These are phyloP conservation scores for Parazoanthus darwini DNA, from an alignment of 92 coral and sea anemone genomes.

Conservation along the genomic window DNA sequence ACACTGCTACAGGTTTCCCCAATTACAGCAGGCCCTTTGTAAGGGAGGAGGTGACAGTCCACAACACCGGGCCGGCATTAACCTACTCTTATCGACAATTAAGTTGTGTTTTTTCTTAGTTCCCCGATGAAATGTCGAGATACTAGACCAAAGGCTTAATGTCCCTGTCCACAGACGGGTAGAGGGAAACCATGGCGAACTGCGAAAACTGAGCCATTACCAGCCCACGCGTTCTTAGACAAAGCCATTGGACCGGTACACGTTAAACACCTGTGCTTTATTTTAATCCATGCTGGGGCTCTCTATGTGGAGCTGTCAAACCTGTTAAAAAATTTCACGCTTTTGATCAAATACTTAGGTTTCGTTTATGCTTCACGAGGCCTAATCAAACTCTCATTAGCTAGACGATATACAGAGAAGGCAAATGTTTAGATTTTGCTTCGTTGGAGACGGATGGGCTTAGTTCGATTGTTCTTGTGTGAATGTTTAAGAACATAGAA, in stretches of 20 bases:
- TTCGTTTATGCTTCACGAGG: slow-evolving; percentile 5
- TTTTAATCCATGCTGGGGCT: slow-evolving; percentile 11
- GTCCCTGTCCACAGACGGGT: too few species aligned
- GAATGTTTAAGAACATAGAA: not conserved
- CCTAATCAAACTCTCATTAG: slow-evolving; percentile 39
- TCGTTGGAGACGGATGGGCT: not conserved
- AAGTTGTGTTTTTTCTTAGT: too few species aligned
- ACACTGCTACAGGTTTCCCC: too few species aligned
- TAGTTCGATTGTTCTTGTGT: not conserved
- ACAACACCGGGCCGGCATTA: too few species aligned
- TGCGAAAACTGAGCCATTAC: not conserved
- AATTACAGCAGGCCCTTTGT: too few species aligned
- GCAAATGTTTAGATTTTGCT: not conserved
- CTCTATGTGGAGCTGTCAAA: slow-evolving; percentile 23
- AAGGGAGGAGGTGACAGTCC: too few species aligned
- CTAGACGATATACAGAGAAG: not conserved
- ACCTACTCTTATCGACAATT: too few species aligned
- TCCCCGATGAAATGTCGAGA: too few species aligned
- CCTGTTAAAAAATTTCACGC: slow-evolving; percentile 38
- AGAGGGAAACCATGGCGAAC: not conserved
- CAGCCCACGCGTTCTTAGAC: slow-evolving; percentile 23
- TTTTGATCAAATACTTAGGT: not conserved
- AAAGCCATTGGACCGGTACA: slow-evolving; percentile 43
- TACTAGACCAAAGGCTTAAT: too few species aligned
- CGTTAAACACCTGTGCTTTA: slow-evolving; percentile 26